A percentile compares a stretch with the other conserved stretches of the same genome.
phyloP scores from a whole-genome alignment of 2,888 invertebrate species.

The Brachynemurus nebulosus region DNA sequence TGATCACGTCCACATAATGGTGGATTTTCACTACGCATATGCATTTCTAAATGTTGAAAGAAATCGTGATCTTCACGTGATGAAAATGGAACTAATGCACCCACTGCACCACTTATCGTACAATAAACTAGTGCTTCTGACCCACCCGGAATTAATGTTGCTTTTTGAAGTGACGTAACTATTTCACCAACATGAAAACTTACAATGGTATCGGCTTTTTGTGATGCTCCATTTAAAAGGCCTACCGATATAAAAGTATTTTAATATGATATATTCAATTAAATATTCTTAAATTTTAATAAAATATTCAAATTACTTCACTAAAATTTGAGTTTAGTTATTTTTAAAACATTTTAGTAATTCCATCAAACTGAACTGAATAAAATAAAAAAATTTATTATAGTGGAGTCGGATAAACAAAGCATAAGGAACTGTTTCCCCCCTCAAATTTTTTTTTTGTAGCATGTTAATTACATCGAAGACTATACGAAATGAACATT shows the following conservation, averaged over 20 bases:
- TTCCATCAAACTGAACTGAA: no score
- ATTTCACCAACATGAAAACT: constrained; percentile 95
- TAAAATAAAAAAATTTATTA: no score
- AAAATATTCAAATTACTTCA: no score
- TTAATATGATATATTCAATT: no score
- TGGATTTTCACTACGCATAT: constrained; percentile 93
- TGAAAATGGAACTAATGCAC: constrained; percentile 86
- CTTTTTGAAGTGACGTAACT: constrained; percentile 88
- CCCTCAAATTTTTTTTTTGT: no score
- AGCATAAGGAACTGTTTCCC: no score
- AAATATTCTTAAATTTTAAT: no score
- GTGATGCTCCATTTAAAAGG: constrained; percentile 89
- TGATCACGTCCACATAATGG: constrained; percentile 97
- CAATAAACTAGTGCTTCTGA: constrained; percentile 95
- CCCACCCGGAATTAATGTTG: constrained; percentile 93
- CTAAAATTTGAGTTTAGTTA: no score
- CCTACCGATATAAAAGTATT: constrained; percentile 36
- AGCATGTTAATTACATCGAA: no score
- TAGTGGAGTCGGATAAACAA: no score
- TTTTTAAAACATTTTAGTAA: no score
- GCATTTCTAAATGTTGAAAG: constrained; percentile 99
- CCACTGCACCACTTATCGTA: constrained; percentile 86
- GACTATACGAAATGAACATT: no score
- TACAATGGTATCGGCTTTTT: constrained; percentile 86
- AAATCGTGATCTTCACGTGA: constrained; percentile 97